Evolutionary conservation across 2,113 vertebrate species (phyloP).

Genomic region (Chaenogobius annularis): DNA sequence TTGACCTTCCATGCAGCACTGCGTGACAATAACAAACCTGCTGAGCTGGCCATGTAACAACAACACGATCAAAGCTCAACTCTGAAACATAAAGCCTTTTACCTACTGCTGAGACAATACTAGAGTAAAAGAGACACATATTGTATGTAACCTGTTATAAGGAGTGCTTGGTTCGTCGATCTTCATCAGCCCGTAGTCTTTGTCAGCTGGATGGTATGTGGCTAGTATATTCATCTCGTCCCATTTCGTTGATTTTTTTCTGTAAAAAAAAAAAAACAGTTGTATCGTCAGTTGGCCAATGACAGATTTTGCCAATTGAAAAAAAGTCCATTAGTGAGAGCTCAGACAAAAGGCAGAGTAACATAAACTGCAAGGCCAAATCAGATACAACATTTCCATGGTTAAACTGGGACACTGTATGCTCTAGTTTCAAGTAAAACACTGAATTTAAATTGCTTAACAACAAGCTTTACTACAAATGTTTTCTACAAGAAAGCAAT

Average conservation of each 20-base stretch:
- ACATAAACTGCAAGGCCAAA: background rate
- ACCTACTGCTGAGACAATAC: background rate
- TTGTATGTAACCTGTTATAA: constrained; percentile 84
- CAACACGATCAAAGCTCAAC: background rate
- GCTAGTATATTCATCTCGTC: constrained; percentile 99
- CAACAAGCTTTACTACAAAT: background rate
- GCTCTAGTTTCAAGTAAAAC: constrained; percentile 55
- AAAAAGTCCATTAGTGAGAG: background rate
- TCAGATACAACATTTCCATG: constrained; percentile 15
- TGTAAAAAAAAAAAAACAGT: constrained; percentile 60
- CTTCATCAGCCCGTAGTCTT: constrained; percentile 99
- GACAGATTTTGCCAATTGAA: background rate
- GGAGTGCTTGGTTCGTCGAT: constrained; percentile 98
- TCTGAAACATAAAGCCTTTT: background rate
- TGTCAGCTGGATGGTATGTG: constrained; percentile 94
- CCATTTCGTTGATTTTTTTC: constrained; percentile 98
- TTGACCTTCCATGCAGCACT: constrained; percentile 55
- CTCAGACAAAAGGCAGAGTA: background rate
- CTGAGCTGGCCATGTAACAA: constrained; percentile 13
- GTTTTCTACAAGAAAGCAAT: background rate
- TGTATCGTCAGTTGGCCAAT: background rate
- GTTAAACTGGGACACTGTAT: constrained; percentile 48
- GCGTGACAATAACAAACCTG: constrained; percentile 41
- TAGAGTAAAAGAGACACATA: background rate
- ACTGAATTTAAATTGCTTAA: constrained; percentile 21